Evolutionary conservation across 2,888 invertebrate species (phyloP).

Genomic region (Himalopsyche tibetana): DNA sequence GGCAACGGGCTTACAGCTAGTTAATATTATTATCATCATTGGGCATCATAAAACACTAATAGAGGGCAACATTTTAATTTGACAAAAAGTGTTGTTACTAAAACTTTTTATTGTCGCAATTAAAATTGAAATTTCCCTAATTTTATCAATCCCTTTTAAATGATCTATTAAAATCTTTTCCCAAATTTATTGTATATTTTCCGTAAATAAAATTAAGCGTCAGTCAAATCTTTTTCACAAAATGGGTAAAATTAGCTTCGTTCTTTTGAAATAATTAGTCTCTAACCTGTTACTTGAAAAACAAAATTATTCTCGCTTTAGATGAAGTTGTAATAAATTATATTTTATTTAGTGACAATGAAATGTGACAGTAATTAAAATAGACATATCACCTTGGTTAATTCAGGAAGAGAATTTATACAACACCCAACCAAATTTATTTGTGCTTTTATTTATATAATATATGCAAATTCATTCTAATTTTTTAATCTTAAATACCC

Average conservation of each 20-base stretch:
- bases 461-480: too few species aligned
- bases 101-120: too few species aligned
- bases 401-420: background rate
- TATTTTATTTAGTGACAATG: conserved; percentile 9
- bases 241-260: background rate
- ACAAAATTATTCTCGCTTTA: conserved; percentile 5
- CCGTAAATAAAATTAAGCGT: conserved; percentile 10
- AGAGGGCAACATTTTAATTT: too few species aligned
- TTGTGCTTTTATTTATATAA: background rate
- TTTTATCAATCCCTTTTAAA: too few species aligned
- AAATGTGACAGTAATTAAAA: conserved; percentile 24
- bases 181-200: background rate
- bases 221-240: background rate
- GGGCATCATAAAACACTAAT: too few species aligned
- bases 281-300: background rate
- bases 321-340: conserved; percentile 6
- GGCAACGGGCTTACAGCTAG: too few species aligned
- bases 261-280: background rate
- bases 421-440: background rate
- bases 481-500: too few species aligned
- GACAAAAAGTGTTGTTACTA: too few species aligned
- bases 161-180: too few species aligned
- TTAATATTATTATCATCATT: too few species aligned
- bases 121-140: too few species aligned
- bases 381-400: background rate